phyloP scores from a whole-genome alignment of 2,888 invertebrate species.

The Orthosia gothica region DNA sequence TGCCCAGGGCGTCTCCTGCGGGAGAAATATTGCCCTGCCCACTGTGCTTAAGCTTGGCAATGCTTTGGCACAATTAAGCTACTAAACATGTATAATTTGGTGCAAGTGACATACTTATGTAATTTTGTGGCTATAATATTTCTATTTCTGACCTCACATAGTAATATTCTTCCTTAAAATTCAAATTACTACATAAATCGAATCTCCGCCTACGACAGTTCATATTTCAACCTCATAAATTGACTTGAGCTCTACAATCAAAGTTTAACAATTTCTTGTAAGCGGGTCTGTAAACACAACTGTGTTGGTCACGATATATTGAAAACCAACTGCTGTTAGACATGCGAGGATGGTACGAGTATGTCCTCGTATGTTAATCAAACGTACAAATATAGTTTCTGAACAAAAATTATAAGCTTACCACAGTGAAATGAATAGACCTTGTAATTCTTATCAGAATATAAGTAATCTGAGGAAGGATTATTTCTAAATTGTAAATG shows the following conservation, averaged over 20 bases:
- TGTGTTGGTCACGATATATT: slow-evolving; percentile 85
- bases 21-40: background rate
- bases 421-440: too few relatives aligned
- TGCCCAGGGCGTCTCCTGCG: too few relatives aligned
- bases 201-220: slow-evolving; percentile 24
- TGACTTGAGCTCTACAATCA: slow-evolving; percentile 76
- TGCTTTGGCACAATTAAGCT: too few relatives aligned
- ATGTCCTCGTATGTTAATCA: slow-evolving; percentile 5
- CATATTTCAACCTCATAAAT: slow-evolving; percentile 62
- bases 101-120: too few relatives aligned
- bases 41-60: background rate
- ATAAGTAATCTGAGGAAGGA: too few relatives aligned
- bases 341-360: slow-evolving; percentile 77
- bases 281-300: slow-evolving; percentile 81
- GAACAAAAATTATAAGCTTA: background rate
- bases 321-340: slow-evolving; percentile 81
- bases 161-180: background rate
- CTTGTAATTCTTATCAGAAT: too few relatives aligned
- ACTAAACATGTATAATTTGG: too few relatives aligned
- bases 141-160: background rate
- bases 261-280: slow-evolving; percentile 82
- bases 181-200: slow-evolving; percentile 18
- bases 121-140: background rate
- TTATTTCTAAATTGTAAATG: too few relatives aligned
- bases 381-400: too few relatives aligned